Evolutionary conservation across 2,888 invertebrate genomes (phyloP), one percentile per base, ranked within the genome.

Genomic region (Nineta flava): DNA sequence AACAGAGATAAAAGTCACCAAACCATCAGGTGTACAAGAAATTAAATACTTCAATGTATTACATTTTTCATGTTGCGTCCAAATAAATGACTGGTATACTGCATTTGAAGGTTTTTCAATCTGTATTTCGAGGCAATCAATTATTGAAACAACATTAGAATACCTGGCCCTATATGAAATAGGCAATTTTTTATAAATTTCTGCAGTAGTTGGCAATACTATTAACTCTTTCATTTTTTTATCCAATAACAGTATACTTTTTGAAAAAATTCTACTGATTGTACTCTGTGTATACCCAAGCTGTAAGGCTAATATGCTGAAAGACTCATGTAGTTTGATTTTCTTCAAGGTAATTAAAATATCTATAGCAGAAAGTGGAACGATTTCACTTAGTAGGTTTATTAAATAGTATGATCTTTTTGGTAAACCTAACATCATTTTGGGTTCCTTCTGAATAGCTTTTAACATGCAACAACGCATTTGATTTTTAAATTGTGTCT

Each of bases 281-380:
- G 32, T 32, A 32, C 32, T 32, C 32, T 32, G 32, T 32, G 32
- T 32, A 32, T 32, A 32, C 10, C 32, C 32, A 32, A 32, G 10
- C 10, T 32, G 32, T 32, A 32, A 32, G 32, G 32, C 32, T 32
- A 32, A 32, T 32, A 32, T 32, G 10, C 32, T 32, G 32, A 32
- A 32, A 32, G 32, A 10, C 32, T 32, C 32, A 50, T 49, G 26
- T 50, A 51, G 43, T 50, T 50, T 49, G 9, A 43, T 49, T 51
- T 49, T 51, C 21, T 51, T 51, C 10, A 51, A 26, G 3, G 43
- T 50, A 9, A 51, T 50, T 43, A 49, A 43, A 10, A 51, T 51
- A 35, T 49, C 45, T 50, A 50, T 19, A 34, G 6, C 34, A 12
- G 44, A 9, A 16, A 51, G 44, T 44, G 43, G 44, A 3, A 50